A percentile compares a stretch with the other conserved stretches of the same genome.
phyloP scores from a whole-genome alignment of 1,140 invertebrate genomes.

The Heliothis subflexa region DNA sequence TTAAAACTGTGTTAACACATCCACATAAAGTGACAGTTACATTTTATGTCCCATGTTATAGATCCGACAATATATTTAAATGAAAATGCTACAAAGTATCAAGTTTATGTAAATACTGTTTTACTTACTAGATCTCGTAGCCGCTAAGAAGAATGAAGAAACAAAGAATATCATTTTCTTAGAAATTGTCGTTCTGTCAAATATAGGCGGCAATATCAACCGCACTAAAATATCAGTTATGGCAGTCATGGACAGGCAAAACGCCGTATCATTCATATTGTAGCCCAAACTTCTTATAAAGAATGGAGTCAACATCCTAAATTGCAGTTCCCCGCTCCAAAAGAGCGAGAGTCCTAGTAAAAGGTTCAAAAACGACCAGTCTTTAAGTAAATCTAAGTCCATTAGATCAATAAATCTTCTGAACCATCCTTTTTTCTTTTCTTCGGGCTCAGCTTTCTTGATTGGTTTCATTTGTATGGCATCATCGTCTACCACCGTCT shows the following conservation, averaged over 20 bases:
- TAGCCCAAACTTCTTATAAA: slow-evolving; percentile 90
- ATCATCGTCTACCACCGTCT: slow-evolving; percentile 79
- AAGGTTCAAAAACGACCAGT: slow-evolving; percentile 90
- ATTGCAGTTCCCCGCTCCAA: slow-evolving; percentile 91
- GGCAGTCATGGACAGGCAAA: slow-evolving; percentile 90
- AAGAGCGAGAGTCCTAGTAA: slow-evolving; percentile 90
- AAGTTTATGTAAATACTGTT: not conserved
- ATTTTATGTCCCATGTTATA: too few species aligned
- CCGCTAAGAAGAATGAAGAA: slow-evolving; percentile 89
- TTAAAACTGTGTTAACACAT: too few species aligned
- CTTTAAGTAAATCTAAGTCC: slow-evolving; percentile 89
- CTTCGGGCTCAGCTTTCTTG: slow-evolving; percentile 75
- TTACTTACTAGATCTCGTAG: slow-evolving; percentile 90
- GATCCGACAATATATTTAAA: not conserved
- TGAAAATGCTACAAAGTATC: not conserved
- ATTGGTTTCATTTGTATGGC: slow-evolving; percentile 82
- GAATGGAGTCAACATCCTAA: slow-evolving; percentile 91
- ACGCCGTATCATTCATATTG: slow-evolving; percentile 88
- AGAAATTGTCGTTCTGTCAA: slow-evolving; percentile 88
- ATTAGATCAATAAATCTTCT: slow-evolving; percentile 87
- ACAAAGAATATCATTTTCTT: slow-evolving; percentile 90
- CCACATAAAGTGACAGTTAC: too few species aligned
- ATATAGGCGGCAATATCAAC: slow-evolving; percentile 90
- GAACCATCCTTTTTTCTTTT: slow-evolving; percentile 82
- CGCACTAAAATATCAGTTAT: slow-evolving; percentile 91